These are phyloP conservation scores for Loriculus beryllinus DNA, from an alignment of 2,797 vertebrate genomes.

Conservation along the genomic window DNA sequence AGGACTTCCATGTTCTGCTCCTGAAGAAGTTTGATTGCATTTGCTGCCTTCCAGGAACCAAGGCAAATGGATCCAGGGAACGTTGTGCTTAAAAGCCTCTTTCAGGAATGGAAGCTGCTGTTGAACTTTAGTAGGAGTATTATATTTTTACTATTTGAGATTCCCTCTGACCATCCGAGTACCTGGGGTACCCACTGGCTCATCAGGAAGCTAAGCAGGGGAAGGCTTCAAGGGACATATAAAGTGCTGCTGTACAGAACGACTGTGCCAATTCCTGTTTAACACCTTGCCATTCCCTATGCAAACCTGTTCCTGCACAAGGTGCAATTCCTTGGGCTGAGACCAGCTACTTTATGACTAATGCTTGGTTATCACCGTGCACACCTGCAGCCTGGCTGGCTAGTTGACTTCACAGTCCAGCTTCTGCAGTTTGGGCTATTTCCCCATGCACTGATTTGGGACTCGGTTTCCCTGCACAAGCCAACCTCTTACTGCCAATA, in stretches of 20 bases:
- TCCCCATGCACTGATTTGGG: background rate
- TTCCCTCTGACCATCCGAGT: background rate
- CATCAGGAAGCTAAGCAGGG: background rate
- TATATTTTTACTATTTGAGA: background rate
- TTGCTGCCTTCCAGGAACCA: background rate
- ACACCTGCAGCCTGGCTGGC: background rate
- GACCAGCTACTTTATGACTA: background rate
- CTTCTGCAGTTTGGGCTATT: background rate
- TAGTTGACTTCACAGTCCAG: rapidly evolving
- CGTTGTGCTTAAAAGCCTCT: background rate
- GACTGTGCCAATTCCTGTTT: background rate
- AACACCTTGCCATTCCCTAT: background rate
- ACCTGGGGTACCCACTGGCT: background rate
- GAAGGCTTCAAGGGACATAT: background rate
- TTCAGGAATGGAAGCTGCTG: background rate
- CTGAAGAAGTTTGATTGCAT: background rate
- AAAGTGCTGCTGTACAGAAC: background rate
- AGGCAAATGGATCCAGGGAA: background rate
- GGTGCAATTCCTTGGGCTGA: background rate
- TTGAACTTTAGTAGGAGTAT: background rate
- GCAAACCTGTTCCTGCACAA: background rate
- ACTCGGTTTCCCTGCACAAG: background rate
- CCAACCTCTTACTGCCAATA: background rate
- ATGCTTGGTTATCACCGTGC: background rate
- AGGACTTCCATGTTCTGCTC: background rate